These are phyloP conservation scores for Pithys albifrons DNA, from an alignment of 2,113 vertebrate genomes.

Conservation along the genomic window DNA sequence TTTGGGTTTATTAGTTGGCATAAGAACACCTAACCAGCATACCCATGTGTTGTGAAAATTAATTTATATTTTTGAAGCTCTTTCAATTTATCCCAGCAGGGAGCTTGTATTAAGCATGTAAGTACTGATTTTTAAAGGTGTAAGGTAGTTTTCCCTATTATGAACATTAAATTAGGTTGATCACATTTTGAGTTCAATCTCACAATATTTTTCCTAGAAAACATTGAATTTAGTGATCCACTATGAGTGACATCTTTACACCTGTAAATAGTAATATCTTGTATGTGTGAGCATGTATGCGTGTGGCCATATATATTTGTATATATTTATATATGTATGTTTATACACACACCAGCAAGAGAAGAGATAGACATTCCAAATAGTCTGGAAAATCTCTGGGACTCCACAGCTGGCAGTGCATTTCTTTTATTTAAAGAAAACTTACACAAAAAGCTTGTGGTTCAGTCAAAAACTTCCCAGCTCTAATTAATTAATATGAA, in stretches of 20 bases:
- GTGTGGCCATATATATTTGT: constrained; percentile 9
- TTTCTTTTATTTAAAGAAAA: constrained; percentile 52
- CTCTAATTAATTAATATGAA: constrained; percentile 53
- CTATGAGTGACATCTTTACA: background rate
- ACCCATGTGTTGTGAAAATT: background rate
- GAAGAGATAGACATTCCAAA: constrained; percentile 12
- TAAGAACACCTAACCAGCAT: background rate
- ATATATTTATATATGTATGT: background rate
- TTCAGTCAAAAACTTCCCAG: constrained; percentile 26
- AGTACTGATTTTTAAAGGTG: background rate
- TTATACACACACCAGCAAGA: background rate
- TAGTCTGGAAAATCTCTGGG: background rate
- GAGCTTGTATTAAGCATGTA: background rate
- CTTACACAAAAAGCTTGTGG: background rate
- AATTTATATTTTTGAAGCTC: background rate
- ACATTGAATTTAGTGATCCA: background rate
- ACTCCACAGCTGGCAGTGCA: background rate
- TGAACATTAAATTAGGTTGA: background rate
- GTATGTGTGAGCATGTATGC: background rate
- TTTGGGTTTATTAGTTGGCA: constrained; percentile 6
- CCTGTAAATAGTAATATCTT: constrained; percentile 7
- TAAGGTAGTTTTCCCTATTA: background rate
- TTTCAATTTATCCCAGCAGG: background rate
- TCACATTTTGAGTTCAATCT: background rate
- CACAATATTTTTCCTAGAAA: background rate